These are phyloP conservation scores for Mechanitis messenoides DNA, from an alignment of 2,888 invertebrate genomes.

Conservation along the genomic window DNA sequence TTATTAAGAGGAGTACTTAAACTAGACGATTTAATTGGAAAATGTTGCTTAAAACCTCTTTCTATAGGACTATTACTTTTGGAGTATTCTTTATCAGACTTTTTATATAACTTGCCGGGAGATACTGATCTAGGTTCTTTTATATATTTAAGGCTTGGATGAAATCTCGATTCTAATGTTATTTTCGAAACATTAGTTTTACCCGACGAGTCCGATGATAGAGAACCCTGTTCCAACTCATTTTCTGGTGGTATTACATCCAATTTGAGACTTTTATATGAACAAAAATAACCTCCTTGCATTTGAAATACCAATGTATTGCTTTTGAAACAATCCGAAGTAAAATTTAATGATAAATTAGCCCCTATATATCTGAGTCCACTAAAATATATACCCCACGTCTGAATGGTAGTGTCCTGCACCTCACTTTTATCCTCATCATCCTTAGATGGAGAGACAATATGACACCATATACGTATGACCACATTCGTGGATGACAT, in stretches of 20 bases:
- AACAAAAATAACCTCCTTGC: constrained; percentile 90
- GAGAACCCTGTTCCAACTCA: constrained; percentile 59
- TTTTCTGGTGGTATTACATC: constrained; percentile 69
- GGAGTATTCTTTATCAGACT: constrained; percentile 60
- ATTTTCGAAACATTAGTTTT: constrained; percentile 58
- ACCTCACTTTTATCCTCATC: constrained; percentile 36
- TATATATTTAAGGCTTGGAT: constrained; percentile 45
- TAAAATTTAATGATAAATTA: constrained; percentile 80
- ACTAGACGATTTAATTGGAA: constrained; percentile 55
- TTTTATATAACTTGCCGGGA: constrained; percentile 53
- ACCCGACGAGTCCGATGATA: constrained; percentile 64
- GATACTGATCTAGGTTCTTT: constrained; percentile 65
- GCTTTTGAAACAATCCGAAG: constrained; percentile 80
- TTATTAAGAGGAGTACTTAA: constrained; percentile 48
- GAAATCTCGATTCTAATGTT: constrained; percentile 52
- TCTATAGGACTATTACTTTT: constrained; percentile 71
- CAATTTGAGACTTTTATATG: constrained; percentile 71
- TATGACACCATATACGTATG: constrained; percentile 69
- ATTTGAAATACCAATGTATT: constrained; percentile 91
- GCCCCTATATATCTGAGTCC: constrained; percentile 87
- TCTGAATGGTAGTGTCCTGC: constrained; percentile 80
- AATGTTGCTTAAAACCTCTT: constrained; percentile 59
- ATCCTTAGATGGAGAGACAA: constrained; percentile 39
- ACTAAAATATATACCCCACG: constrained; percentile 91
- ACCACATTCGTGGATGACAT: constrained; percentile 70